Base-by-base conservation (phyloP, 1,140 invertebrate species). In the Campoletis sonorensis region DNA sequence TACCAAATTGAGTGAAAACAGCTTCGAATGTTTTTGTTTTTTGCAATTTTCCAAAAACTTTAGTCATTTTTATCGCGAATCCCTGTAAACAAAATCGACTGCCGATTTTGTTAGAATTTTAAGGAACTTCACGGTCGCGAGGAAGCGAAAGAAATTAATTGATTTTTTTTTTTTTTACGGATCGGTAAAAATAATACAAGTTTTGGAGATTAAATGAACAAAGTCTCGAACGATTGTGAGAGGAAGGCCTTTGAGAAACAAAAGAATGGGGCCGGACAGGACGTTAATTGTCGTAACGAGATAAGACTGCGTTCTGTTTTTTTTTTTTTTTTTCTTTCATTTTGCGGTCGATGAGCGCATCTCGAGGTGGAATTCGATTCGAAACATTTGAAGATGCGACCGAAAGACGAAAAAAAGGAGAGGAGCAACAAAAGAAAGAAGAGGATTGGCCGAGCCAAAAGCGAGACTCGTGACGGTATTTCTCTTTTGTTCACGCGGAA, bases 281-380 rank as follows among this genome's bases (percentile, higher is more conserved):
- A 71, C 10, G 68, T 71, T 71, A 71, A 71, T 71, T 71, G 68
- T 37, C 33, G 30, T 26, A 71, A 40, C 30, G 68, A 71, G 68
- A 71, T 71, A 71, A 71, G 68, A 71, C 27, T 4, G 45, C 23
- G 33, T 16, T 58, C 54, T 58, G n/a, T 18, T 58, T 58, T n/a
- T n/a, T n/a, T n/a, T n/a, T n/a, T n/a, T n/a, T n/a, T n/a, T n/a
- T n/a, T n/a, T n/a, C n/a, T n/a, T n/a, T n/a, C n/a, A n/a, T n/a
- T n/a, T 58, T 58, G 18, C 54, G 54, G 40, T 45, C 54, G 54
- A 1, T 1, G 18, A 23, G 54, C 21, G 54, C 54, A 18, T 58
- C 5, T 4, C 16, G 68, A n/a, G 0, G 27, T 5, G 33, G 68
- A 71, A 33, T 71, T 37, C 33, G 68, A 15, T 68, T 30, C 21